These are phyloP conservation scores for Euplexia lucipara DNA, from an alignment of 2,888 invertebrate species.

Conservation along the genomic window DNA sequence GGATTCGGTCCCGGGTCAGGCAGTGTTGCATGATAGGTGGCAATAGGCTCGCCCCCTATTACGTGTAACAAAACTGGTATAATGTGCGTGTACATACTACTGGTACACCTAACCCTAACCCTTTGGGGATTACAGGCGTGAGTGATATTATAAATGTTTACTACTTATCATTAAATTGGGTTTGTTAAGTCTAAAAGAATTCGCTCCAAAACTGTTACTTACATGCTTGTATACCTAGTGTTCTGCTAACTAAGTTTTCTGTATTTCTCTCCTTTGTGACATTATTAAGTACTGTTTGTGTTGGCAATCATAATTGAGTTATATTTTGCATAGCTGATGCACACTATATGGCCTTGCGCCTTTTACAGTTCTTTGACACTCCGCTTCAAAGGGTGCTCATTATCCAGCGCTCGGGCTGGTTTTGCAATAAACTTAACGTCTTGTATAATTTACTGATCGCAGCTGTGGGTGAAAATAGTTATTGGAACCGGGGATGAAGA, in stretches of 20 bases:
- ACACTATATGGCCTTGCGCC: constrained; percentile 54
- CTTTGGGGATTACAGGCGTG: too few species aligned
- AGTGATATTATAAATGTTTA: too few species aligned
- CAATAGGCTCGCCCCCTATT: too few species aligned
- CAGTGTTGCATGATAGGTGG: too few species aligned
- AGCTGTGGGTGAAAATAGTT: neutral
- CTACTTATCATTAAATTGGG: too few species aligned
- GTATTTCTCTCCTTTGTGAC: neutral
- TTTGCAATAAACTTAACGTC: constrained; percentile 9
- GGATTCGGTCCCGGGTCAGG: too few species aligned
- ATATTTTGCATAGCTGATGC: constrained; percentile 58
- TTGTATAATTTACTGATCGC: constrained; percentile 25
- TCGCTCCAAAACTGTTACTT: too few species aligned
- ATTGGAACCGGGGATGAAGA: neutral
- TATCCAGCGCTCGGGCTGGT: constrained; percentile 18
- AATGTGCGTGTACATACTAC: too few species aligned
- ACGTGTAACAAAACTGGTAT: too few species aligned
- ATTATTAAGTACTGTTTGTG: constrained; percentile 41
- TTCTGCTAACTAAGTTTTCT: neutral
- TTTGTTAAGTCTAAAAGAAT: too few species aligned
- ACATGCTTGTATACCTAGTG: too few species aligned
- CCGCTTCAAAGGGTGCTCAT: constrained; percentile 30
- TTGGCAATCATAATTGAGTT: constrained; percentile 57
- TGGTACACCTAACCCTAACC: too few species aligned
- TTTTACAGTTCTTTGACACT: constrained; percentile 60